Evolutionary conservation across 2,888 invertebrate genomes (phyloP), one percentile per base, ranked within the genome.

Genomic region (Xiphydria camelus): DNA sequence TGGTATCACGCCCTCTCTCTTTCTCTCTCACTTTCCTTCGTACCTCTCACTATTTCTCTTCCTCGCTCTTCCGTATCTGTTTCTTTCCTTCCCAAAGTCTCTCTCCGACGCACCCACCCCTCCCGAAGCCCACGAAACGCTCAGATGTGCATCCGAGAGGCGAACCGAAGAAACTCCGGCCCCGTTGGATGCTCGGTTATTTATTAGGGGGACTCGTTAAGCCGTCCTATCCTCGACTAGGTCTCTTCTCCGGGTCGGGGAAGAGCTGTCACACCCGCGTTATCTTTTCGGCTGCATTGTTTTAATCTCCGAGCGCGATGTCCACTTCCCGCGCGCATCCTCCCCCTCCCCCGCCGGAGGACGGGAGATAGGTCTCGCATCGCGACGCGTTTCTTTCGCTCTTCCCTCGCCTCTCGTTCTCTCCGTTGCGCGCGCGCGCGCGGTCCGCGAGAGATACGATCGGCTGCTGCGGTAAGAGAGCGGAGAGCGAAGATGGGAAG

Each of bases 161-260:
- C 47, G 34, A 45, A 39, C 42, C 44, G 43, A 46, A 40, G 46
- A 44, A 40, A 26, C 34, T 31, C 43, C n/a, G n/a, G n/a, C n/a
- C n/a, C 43, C 52, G 57, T 60, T 50, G 59, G 42, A 33, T 45
- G 23, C 40, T 44, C 48, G 50, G 65, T 68, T 65, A 68, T 70
- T 73, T 73, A 72, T 71, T 66, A 65, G 67, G 57, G 65, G 61
- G 62, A 62, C 61, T 72, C 68, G 69, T 69, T 70, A 69, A 62
- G 65, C 58, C 42, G 12, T 23, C 59, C 55, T 60, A 57, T 62
- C 58, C 66, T 59, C 56, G 53, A 47, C 46, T 49, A 35, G 22
- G 48, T 45, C 36, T 37, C 49, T 39, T 35, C 44, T 45, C 34
- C 37, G 49, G 52, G 54, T 42, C 53, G 55, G 55, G 50, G 45